Base-by-base conservation (phyloP, 2,888 invertebrate genomes). In the Bruchidius siliquastri region DNA sequence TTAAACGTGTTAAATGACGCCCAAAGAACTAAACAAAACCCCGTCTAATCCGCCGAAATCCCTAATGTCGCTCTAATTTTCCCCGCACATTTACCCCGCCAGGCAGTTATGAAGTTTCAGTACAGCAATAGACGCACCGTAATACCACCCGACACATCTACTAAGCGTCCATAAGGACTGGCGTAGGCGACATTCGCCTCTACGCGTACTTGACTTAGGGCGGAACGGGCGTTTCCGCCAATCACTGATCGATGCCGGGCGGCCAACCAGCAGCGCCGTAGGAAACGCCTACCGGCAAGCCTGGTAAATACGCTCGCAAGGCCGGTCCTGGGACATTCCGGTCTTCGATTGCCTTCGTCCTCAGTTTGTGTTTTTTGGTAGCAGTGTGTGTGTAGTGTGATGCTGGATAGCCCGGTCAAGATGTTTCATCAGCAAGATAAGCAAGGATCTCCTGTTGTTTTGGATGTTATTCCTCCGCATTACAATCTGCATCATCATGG, bases 391-490 rank as follows among this genome's bases (percentile, higher is more conserved):
- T 74, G 71, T 73, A 72, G 74, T 71, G 75, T 72, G 3, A 32
- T 75, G 49, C 21, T 21, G 70, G 69, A 49, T 8, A 22, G 20
- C 68, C 10, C 21, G 21, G 22, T 77, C 71, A 81, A 82, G 72
- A 80, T 82, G 82, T 83, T 81, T 74, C 82, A 85, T 73, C 85
- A 86, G 67, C 84, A 84, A 67, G 82, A 83, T 22, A 80, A 77
- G 81, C 75, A 87, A 85, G 78, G 79, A 84, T 72, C 88, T 85
- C 88, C 89, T 1, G 88, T 90, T 73, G 89, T 91, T 10, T 88
- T 91, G 76, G 91, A 91, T 79, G 85, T 91, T 71, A 88, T 90
- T 72, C 89, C 90, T 20, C 88, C 90, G 13, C 89, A 89, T 80
- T 90, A 90, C 76, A 82, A 81, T 67, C 71, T 82, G 71, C 82